Percentiles rank a stretch among this genome's conserved stretches.
Evolutionary conservation across 2,888 invertebrate species (phyloP).

Genomic region (Lomographa bimaculata): DNA sequence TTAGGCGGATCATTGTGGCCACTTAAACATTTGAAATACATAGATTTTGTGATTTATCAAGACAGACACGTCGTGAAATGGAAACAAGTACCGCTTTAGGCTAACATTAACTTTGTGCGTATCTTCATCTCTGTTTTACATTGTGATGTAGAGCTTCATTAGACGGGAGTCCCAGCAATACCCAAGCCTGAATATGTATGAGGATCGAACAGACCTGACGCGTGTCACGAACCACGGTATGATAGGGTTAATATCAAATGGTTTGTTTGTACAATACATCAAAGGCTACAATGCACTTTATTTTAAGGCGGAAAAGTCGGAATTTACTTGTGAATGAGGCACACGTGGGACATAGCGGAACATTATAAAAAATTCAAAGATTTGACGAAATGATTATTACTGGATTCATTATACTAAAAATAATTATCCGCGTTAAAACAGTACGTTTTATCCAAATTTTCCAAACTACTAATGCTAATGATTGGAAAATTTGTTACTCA

Average conservation of each 20-base stretch:
- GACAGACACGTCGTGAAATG: too few relatives aligned
- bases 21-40: too few relatives aligned
- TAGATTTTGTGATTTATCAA: too few relatives aligned
- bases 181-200: constrained; percentile 34
- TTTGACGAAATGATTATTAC: constrained; percentile 36
- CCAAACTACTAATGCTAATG: too few relatives aligned
- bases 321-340: constrained; percentile 5
- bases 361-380: constrained; percentile 30
- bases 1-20: too few relatives aligned
- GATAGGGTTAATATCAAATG: constrained; percentile 51
- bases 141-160: constrained; percentile 30
- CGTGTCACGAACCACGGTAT: constrained; percentile 52
- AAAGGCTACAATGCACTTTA: constrained; percentile 19
- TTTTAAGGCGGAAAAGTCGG: constrained; percentile 2
- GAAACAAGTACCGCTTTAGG: too few relatives aligned
- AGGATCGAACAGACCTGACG: constrained; percentile 43
- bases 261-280: constrained; percentile 36
- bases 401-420: constrained; percentile 17
- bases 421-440: too few relatives aligned
- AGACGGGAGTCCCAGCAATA: constrained; percentile 23
- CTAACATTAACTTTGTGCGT: too few relatives aligned
- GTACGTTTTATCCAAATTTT: too few relatives aligned
- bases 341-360: constrained; percentile 21
- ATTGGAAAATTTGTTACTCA: too few relatives aligned
- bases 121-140: constrained; percentile 27